Evolutionary conservation across 2,888 invertebrate genomes (phyloP), one percentile per base, ranked within the genome.

Genomic region (Ophion ventricosus): DNA sequence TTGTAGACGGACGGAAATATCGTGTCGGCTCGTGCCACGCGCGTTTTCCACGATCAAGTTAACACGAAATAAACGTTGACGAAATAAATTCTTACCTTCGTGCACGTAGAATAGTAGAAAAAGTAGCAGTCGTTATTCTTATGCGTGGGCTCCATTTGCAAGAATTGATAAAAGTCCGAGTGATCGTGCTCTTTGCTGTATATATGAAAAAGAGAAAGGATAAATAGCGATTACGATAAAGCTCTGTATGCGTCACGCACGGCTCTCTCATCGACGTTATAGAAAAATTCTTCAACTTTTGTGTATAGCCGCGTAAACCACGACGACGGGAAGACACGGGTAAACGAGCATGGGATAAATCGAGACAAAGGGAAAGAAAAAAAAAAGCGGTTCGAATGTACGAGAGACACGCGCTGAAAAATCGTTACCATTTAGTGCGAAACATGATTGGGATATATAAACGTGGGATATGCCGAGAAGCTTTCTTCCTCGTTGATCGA

Each of bases 41-140:
- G 10, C 23, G 23, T 17, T n/a, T 25, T 5, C 5, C 26, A 10
- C 25, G 14, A 49, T 49, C 14, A 3, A 14, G 17, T 17, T 2
- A 14, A 14, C 49, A 4, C 49, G 14, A 49, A 73, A 35, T 35
- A n/a, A n/a, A n/a, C 54, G n/a, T 54, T 29, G 29, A 69, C 59
- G 4, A 20, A 70, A 56, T 64, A n/a, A n/a, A 5, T 49, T 26
- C 94, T 94, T 94, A 97, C 97, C 96, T 97, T 97, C 87, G 96
- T 96, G 93, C 97, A 98, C 86, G 96, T 96, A 80, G 97, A 97
- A 93, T 97, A 97, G 93, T 97, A 98, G 94, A 96, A 98, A 94
- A 97, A 98, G 94, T 97, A 97, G 94, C 97, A 98, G 93, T 97
- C 97, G 93, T 97, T 96, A 93, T 96, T 96, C 94, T 96, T 96